Evolutionary conservation across 1,140 invertebrate genomes (phyloP).

Genomic region (Drosophila simulans): DNA sequence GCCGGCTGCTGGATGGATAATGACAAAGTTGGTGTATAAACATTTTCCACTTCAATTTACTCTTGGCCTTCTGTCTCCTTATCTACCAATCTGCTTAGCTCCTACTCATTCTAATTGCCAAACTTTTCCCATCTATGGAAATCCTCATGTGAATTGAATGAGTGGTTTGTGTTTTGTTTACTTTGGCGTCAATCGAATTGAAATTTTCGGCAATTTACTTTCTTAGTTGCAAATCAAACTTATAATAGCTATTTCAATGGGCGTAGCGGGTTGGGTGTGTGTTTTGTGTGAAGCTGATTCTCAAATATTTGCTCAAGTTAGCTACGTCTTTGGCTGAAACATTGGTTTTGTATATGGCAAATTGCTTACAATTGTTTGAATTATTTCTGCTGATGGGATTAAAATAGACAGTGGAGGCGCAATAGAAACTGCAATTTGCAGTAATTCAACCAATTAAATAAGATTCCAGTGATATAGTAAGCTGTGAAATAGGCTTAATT

Average conservation of each 20-base stretch:
- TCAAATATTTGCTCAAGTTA: conserved; percentile 49
- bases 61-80: neutral
- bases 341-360: conserved; percentile 5
- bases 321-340: conserved; percentile 21
- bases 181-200: conserved; percentile 54
- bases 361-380: conserved; percentile 12
- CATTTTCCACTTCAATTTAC: conserved; percentile 39
- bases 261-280: conserved; percentile 16
- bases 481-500: neutral
- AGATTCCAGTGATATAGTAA: neutral
- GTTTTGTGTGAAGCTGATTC: conserved; percentile 31
- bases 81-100: neutral
- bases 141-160: conserved; percentile 35
- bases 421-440: neutral
- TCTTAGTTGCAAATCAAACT: conserved; percentile 59
- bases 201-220: conserved; percentile 47
- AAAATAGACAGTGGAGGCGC: neutral
- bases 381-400: conserved; percentile 19
- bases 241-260: conserved; percentile 62
- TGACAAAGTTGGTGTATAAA: conserved; percentile 25
- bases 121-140: conserved; percentile 61
- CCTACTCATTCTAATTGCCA: conserved; percentile 58
- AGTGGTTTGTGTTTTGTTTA: conserved; percentile 54
- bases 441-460: conserved; percentile 13
- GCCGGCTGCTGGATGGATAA: conserved; percentile 9